phyloP scores from a whole-genome alignment of 2,113 vertebrate genomes.

The Anolis carolinensis region DNA sequence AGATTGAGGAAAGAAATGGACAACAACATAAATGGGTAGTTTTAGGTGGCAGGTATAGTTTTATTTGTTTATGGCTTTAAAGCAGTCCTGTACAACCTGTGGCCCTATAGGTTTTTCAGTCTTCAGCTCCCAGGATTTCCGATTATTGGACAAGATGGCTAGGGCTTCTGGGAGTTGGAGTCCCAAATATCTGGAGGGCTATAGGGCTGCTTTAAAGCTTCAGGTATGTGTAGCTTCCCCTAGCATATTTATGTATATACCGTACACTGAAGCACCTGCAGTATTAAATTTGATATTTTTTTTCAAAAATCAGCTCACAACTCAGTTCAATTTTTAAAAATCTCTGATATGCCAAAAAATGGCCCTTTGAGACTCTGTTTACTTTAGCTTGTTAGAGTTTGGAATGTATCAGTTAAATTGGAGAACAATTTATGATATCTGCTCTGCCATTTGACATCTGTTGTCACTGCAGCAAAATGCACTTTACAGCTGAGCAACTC shows the following conservation, averaged over 20 bases:
- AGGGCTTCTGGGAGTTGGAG: no score
- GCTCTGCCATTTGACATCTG: background rate
- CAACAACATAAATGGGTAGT: background rate
- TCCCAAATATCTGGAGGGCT: no score
- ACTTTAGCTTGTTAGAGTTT: accelerated
- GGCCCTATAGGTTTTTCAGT: no score
- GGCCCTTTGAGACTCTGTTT: constrained; percentile 1
- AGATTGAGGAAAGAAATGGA: background rate
- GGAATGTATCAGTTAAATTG: background rate
- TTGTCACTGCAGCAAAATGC: background rate
- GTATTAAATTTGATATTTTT: background rate
- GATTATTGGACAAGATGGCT: no score
- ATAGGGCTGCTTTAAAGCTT: no score
- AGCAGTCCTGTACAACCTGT: no score
- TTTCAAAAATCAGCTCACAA: constrained; percentile 4
- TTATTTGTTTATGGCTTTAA: no score
- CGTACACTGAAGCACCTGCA: constrained; percentile 6
- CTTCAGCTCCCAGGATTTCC: no score
- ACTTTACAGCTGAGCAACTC: background rate
- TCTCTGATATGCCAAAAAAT: constrained; percentile 41
- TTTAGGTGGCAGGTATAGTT: background rate
- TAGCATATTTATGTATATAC: background rate
- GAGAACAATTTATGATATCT: accelerated
- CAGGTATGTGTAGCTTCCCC: background rate
- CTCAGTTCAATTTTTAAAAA: constrained; percentile 24